phyloP scores from a whole-genome alignment of 1,140 invertebrate genomes.

The Aricia agestis region DNA sequence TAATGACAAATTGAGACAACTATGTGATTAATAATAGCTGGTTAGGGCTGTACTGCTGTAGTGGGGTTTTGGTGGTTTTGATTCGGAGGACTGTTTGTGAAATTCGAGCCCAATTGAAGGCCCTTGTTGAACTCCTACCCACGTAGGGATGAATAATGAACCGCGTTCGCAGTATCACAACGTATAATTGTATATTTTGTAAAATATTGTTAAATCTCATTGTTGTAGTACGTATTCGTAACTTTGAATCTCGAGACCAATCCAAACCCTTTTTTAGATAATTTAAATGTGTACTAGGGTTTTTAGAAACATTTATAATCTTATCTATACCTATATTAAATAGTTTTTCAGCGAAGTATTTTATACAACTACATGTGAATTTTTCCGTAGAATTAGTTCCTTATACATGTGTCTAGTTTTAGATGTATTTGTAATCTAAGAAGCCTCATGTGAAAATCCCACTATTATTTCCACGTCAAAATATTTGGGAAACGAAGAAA shows the following conservation, averaged over 20 bases:
- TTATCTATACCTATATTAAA: constrained; percentile 61
- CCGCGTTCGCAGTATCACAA: constrained; percentile 11
- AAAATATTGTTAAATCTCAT: constrained; percentile 66
- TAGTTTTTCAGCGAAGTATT: constrained; percentile 62
- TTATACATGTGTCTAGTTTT: constrained; percentile 48
- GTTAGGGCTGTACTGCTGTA: background rate
- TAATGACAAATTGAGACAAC: constrained; percentile 1
- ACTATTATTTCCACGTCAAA: background rate
- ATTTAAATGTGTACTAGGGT: constrained; percentile 61
- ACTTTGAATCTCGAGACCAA: constrained; percentile 72
- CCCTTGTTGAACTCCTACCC: background rate
- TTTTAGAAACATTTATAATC: constrained; percentile 67
- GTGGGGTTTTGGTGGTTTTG: background rate
- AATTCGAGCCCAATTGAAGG: background rate
- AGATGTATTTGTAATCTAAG: constrained; percentile 37
- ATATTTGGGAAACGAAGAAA: background rate
- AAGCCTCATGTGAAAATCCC: background rate
- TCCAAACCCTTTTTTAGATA: constrained; percentile 58
- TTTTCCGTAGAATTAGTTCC: constrained; percentile 60
- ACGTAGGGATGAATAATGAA: constrained; percentile 23
- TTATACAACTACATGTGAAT: constrained; percentile 66
- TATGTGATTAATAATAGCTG: background rate
- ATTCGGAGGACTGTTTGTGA: background rate
- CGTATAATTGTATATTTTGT: constrained; percentile 49
- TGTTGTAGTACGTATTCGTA: constrained; percentile 61